Conservation (phyloP, 2,888 invertebrate species). For the Gryllus longicercus region DNA sequence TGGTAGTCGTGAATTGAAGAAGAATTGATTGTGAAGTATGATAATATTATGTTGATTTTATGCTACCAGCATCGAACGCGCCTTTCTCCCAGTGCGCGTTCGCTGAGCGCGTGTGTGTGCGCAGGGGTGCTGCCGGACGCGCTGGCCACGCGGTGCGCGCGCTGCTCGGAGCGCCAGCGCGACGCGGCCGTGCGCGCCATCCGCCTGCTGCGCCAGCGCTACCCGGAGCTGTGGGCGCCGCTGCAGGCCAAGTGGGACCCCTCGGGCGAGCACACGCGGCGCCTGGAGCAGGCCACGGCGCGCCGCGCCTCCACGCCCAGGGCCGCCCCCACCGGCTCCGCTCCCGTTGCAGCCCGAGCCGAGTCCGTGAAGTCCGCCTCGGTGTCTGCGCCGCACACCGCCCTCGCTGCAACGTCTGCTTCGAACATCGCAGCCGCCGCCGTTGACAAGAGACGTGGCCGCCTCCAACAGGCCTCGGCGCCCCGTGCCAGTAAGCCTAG, state of each 20-base stretch:
- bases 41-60: no score
- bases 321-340: not conserved
- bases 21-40: no score
- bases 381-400: not conserved
- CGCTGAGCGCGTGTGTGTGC: not conserved
- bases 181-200: conserved; percentile 32
- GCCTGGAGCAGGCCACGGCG: not conserved
- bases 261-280: not conserved
- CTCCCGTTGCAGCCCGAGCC: not conserved
- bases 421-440: not conserved
- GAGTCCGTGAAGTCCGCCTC: not conserved
- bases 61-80: no score
- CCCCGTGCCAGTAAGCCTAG: no score
- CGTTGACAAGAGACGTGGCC: no score
- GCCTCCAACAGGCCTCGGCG: no score
- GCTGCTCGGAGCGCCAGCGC: conserved; percentile 40
- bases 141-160: conserved; percentile 39
- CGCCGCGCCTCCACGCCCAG: not conserved
- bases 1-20: no score
- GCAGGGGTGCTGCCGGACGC: conserved; percentile 41
- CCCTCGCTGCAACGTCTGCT: not conserved
- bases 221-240: not conserved
- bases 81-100: no score
- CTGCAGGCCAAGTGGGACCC: not conserved
- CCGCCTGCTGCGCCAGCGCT: not conserved